These are phyloP conservation scores for Horisme vitalbata DNA, from an alignment of 2,888 invertebrate genomes.

Conservation along the genomic window DNA sequence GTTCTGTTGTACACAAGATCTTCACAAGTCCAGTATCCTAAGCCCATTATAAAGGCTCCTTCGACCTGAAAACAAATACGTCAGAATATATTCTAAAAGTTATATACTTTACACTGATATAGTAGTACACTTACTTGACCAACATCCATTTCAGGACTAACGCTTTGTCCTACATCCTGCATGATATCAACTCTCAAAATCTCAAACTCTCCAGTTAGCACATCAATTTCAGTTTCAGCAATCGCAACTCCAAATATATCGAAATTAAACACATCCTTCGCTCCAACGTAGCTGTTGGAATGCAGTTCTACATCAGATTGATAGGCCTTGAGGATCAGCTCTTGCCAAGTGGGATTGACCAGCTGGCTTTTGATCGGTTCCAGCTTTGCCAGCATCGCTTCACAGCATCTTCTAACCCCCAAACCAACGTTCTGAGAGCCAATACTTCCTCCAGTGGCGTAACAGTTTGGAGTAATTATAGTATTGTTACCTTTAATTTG, in stretches of 20 bases:
- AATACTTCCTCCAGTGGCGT: conserved; percentile 85
- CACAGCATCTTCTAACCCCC: conserved; percentile 77
- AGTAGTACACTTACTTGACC: conserved; percentile 85
- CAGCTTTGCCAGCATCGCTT: conserved; percentile 66
- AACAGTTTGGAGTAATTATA: conserved; percentile 84
- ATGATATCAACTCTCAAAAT: conserved; percentile 84
- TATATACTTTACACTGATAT: no score
- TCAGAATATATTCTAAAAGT: no score
- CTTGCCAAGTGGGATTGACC: conserved; percentile 70
- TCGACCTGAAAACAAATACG: conserved; percentile 71
- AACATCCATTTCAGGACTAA: conserved; percentile 85
- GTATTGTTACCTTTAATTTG: conserved; percentile 85
- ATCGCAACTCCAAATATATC: conserved; percentile 80
- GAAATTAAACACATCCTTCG: conserved; percentile 40
- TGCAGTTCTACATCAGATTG: conserved; percentile 50
- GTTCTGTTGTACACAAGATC: conserved; percentile 84
- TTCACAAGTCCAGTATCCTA: conserved; percentile 89
- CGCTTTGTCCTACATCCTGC: conserved; percentile 85
- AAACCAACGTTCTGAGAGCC: conserved; percentile 85
- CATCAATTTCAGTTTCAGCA: conserved; percentile 87
- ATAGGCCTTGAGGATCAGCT: conserved; percentile 73
- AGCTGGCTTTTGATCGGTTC: conserved; percentile 61
- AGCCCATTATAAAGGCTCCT: conserved; percentile 89
- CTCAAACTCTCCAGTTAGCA: conserved; percentile 86
- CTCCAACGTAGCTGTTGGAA: conserved; percentile 42